phyloP scores from a whole-genome alignment of 2,113 vertebrate species.

The Polypterus bichir region DNA sequence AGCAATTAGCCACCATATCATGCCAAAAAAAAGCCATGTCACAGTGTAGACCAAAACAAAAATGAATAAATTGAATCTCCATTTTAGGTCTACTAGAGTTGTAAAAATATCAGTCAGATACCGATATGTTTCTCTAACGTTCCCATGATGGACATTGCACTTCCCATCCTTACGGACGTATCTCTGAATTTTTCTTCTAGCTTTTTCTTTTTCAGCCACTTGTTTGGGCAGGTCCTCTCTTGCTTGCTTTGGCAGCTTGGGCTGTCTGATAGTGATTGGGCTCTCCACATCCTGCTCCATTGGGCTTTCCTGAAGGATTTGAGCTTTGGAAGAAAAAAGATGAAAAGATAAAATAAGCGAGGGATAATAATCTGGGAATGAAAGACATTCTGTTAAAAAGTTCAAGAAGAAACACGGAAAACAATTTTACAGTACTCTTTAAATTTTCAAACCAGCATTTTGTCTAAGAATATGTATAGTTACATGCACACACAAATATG shows the following conservation, averaged over 20 bases:
- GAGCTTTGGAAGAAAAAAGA: conserved; percentile 50
- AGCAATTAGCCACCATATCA: conserved; percentile 98
- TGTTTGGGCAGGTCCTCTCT: conserved; percentile 73
- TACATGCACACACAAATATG: no score
- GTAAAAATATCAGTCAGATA: conserved; percentile 97
- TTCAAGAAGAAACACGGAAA: not conserved
- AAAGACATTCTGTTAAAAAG: not conserved
- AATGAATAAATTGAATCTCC: conserved; percentile 93
- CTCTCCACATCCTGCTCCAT: conserved; percentile 98
- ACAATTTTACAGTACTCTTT: no score
- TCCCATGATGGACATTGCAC: conserved; percentile 95
- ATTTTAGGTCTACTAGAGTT: conserved; percentile 92
- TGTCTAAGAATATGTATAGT: no score
- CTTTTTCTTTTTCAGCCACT: conserved; percentile 53
- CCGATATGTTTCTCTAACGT: conserved; percentile 87
- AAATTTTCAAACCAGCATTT: no score
- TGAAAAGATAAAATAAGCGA: conserved; percentile 14
- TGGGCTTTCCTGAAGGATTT: conserved; percentile 63
- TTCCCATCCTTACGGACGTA: conserved; percentile 95
- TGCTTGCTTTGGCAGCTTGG: conserved; percentile 81
- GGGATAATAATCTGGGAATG: not conserved
- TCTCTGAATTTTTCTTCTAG: conserved; percentile 75
- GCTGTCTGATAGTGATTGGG: conserved; percentile 67
- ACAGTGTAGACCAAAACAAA: conserved; percentile 96
- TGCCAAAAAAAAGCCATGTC: conserved; percentile 94